Evolutionary conservation across 2,888 invertebrate species (phyloP).

Genomic region (Dicyrtomina minuta): DNA sequence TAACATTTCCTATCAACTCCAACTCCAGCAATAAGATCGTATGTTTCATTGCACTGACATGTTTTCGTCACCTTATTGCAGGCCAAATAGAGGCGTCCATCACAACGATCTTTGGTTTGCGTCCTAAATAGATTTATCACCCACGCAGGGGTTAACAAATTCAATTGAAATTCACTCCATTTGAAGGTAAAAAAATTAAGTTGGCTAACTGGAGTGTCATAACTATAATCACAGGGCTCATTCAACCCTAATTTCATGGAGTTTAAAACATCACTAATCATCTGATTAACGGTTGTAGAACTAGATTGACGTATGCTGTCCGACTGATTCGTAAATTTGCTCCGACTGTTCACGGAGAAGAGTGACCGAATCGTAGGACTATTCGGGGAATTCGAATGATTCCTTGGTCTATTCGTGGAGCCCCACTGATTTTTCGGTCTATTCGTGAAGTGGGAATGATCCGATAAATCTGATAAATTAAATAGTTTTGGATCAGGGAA

Average conservation of each 20-base stretch:
- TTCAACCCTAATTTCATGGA: background rate
- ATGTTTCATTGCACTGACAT: constrained; percentile 6
- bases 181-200: no score
- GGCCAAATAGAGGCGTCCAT: background rate
- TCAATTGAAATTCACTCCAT: no score
- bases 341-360: background rate
- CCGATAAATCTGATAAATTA: no score
- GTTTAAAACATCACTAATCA: background rate
- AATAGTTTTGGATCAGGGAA: no score
- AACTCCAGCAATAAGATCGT: background rate
- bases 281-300: no score
- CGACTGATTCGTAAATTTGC: no score
- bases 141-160: no score
- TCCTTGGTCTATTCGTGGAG: background rate
- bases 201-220: background rate
- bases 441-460: no score
- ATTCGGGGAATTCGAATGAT: no score
- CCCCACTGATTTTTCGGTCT: background rate
- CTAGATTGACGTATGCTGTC: no score
- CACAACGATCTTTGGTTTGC: background rate
- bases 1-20: background rate
- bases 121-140: background rate
- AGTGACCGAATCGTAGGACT: no score
- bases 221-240: background rate
- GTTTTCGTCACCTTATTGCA: background rate